Evolutionary conservation across 1,140 invertebrate genomes (phyloP).

Genomic region (Lordiphosa clarofinis): DNA sequence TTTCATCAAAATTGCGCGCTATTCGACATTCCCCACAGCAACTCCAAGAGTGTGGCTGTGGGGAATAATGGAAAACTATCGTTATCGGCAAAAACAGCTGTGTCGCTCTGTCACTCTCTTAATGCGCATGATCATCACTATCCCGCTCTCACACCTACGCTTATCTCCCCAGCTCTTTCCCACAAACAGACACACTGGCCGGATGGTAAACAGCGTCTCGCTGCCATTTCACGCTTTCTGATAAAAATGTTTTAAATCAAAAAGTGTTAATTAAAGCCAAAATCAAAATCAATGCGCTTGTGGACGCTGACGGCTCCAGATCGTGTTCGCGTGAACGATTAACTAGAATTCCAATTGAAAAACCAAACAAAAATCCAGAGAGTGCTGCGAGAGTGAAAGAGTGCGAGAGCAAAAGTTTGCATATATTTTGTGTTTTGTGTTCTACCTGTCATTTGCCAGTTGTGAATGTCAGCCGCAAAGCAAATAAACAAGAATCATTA

Average conservation of each 20-base stretch:
- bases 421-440: constrained; percentile 50
- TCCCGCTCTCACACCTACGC: constrained; percentile 10
- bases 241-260: constrained; percentile 77
- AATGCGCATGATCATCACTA: constrained; percentile 36
- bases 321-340: constrained; percentile 53
- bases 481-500: constrained; percentile 72
- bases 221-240: constrained; percentile 70
- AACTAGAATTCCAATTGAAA: constrained; percentile 25
- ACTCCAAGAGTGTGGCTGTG: no score
- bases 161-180: constrained; percentile 19
- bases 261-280: constrained; percentile 73
- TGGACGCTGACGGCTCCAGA: constrained; percentile 61
- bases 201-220: constrained; percentile 70
- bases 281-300: constrained; percentile 74
- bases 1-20: no score
- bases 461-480: constrained; percentile 63
- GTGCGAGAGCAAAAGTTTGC: constrained; percentile 47
- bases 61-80: no score
- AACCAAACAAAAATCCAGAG: constrained; percentile 27
- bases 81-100: no score
- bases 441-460: constrained; percentile 55
- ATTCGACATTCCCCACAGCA: no score
- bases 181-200: constrained; percentile 26
- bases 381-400: constrained; percentile 1
- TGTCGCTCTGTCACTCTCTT: constrained; percentile 6